Percentiles rank a stretch among this genome's conserved stretches.
phyloP scores from a whole-genome alignment of 2,113 vertebrate genomes.

The Neolamprologus longior region DNA sequence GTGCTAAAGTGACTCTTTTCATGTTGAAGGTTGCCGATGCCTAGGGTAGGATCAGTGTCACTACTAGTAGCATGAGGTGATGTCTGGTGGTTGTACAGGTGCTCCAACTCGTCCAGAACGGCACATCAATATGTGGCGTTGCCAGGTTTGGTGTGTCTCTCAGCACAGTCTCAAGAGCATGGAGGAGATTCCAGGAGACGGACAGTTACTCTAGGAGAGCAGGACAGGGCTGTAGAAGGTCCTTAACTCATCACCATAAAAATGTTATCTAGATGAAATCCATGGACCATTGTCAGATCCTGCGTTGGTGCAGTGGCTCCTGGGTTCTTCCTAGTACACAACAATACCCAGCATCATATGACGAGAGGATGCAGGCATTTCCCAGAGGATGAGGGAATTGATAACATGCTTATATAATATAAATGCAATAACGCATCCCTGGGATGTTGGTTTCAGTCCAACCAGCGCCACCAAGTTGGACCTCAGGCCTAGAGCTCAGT shows the following conservation, averaged over 20 bases:
- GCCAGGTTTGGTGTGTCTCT: not conserved
- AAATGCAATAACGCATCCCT: not conserved
- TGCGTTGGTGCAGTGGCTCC: not conserved
- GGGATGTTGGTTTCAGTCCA: not conserved
- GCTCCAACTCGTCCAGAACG: not conserved
- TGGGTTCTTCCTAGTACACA: not conserved
- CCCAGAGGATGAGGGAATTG: not conserved
- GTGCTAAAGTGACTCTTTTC: not conserved
- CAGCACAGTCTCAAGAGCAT: not conserved
- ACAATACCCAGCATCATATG: not conserved
- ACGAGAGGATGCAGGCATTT: not conserved
- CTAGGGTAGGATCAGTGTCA: not conserved
- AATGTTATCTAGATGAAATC: not conserved
- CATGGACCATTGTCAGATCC: not conserved
- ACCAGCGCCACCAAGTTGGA: not conserved
- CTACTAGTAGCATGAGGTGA: not conserved
- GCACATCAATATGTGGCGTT: not conserved
- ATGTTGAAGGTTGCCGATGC: not conserved
- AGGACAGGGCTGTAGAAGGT: not conserved
- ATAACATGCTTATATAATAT: rapidly evolving
- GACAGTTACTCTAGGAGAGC: not conserved
- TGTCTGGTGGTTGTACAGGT: not conserved
- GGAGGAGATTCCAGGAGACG: rapidly evolving
- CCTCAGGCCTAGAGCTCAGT: not conserved
- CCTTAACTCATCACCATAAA: not conserved